phyloP scores from a whole-genome alignment of 2,797 vertebrate genomes.

The Danio jaintianensis region DNA sequence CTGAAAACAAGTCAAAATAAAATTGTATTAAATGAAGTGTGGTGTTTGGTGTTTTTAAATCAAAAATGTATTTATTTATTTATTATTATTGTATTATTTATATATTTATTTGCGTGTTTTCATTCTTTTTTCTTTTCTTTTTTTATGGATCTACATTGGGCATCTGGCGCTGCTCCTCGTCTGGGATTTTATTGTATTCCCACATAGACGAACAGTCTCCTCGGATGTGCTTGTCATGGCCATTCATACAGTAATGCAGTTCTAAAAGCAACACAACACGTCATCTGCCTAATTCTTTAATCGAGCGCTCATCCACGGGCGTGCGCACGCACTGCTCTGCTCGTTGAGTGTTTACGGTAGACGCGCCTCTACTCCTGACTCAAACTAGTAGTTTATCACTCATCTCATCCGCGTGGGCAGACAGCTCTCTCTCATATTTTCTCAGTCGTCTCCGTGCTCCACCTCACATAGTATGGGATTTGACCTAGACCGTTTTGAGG shows the following conservation, averaged over 20 bases:
- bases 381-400: slow-evolving; percentile 8
- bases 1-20: too few relatives aligned
- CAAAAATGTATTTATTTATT: too few relatives aligned
- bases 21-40: too few relatives aligned
- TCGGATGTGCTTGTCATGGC: not conserved
- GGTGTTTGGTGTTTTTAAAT: too few relatives aligned
- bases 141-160: too few relatives aligned
- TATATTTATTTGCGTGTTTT: too few relatives aligned
- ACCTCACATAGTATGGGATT: slow-evolving; percentile 86
- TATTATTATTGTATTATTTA: too few relatives aligned
- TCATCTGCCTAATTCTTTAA: not conserved
- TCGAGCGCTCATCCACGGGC: not conserved
- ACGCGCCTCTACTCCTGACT: slow-evolving; percentile 66
- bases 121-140: too few relatives aligned
- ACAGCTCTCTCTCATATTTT: not conserved
- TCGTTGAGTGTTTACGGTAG: slow-evolving; percentile 75
- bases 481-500: slow-evolving; percentile 93
- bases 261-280: too few relatives aligned
- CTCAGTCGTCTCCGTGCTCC: slow-evolving; percentile 14
- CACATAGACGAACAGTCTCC: too few relatives aligned
- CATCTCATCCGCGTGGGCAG: not conserved
- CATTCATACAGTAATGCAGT: not conserved
- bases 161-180: too few relatives aligned
- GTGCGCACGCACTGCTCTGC: slow-evolving; percentile 58
- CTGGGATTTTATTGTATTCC: too few relatives aligned